Evolutionary conservation across 2,888 invertebrate species (phyloP).

Genomic region (Cryptosula pallasiana): DNA sequence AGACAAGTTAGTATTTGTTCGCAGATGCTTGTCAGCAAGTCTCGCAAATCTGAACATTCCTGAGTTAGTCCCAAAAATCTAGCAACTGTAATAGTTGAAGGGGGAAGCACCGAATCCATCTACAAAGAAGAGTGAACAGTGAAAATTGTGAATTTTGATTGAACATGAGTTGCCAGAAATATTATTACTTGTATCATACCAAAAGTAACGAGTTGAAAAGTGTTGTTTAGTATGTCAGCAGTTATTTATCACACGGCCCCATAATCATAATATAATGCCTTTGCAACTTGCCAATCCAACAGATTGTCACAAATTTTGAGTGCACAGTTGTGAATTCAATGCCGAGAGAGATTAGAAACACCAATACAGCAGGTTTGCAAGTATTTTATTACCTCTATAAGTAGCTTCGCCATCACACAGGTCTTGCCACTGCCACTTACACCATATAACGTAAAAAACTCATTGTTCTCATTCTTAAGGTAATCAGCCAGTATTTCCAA

Average conservation of each 20-base stretch:
- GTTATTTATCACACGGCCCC: too few species aligned
- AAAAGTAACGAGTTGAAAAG: too few species aligned
- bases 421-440: constrained; percentile 40
- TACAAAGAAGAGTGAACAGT: constrained; percentile 4
- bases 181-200: too few species aligned
- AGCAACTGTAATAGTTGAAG: constrained; percentile 31
- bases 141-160: background rate
- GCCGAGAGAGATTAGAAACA: too few species aligned
- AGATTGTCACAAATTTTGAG: too few species aligned
- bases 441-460: constrained; percentile 32
- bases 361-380: background rate
- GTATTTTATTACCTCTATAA: constrained; percentile 30
- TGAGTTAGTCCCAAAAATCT: constrained; percentile 40
- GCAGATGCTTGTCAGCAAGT: constrained; percentile 40
- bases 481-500: background rate
- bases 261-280: too few species aligned
- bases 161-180: too few species aligned
- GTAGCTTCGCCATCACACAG: constrained; percentile 38
- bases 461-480: constrained; percentile 31
- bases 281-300: too few species aligned
- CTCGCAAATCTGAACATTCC: constrained; percentile 36
- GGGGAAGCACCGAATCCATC: background rate
- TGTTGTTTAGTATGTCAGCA: too few species aligned
- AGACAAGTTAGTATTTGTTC: constrained; percentile 35
- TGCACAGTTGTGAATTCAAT: too few species aligned